Conservation (phyloP, 2,113 vertebrate species). For the Neofelis nebulosa region DNA sequence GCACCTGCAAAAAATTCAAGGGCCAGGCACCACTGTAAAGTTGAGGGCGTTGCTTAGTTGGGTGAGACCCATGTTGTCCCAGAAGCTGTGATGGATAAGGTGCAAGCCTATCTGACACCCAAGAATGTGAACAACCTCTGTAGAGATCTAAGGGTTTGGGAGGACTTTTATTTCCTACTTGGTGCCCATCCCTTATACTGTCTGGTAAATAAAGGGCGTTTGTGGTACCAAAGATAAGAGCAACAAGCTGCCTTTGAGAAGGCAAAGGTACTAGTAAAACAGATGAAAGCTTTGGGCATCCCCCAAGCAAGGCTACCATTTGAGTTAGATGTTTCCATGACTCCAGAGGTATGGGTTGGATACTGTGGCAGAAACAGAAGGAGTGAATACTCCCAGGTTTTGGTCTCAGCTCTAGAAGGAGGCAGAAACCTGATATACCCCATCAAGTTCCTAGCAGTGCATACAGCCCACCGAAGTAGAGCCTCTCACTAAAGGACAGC, state of each 20-base stretch:
- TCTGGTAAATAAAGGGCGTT: not conserved
- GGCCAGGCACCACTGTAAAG: not conserved
- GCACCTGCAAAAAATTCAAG: not conserved
- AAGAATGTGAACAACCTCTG: not conserved
- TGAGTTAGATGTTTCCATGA: not conserved
- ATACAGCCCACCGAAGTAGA: not conserved
- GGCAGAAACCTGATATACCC: not conserved
- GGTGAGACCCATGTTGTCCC: not conserved
- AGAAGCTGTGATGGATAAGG: not conserved
- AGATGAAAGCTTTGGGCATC: not conserved
- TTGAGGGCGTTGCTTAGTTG: not conserved
- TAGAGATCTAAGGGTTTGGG: not conserved
- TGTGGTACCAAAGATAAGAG: not conserved
- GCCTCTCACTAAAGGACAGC: not conserved
- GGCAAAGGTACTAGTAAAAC: not conserved
- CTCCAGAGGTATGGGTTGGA: not conserved
- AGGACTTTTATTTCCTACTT: not conserved
- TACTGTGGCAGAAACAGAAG: not conserved
- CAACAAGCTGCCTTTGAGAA: not conserved
- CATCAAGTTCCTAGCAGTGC: not conserved
- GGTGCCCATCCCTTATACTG: not conserved
- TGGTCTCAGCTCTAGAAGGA: not conserved
- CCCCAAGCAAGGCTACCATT: not conserved
- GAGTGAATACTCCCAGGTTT: not conserved
- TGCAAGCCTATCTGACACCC: not conserved